Evolutionary conservation across 2,797 vertebrate genomes (phyloP), one percentile per base, ranked within the genome.

Genomic region (Cyprinella venusta): DNA sequence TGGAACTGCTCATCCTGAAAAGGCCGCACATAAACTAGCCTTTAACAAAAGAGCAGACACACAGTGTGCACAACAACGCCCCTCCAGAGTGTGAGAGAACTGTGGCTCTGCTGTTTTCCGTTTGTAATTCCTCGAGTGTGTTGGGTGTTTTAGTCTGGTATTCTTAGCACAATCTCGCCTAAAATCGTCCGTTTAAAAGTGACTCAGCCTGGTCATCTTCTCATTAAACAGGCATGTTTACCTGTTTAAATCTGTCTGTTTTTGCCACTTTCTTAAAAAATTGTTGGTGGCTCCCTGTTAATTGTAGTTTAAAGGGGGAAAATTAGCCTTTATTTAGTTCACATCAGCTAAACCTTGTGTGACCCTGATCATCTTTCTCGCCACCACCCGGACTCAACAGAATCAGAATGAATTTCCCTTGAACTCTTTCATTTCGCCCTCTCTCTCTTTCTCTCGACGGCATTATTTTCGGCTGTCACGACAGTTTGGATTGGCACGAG

Each of bases 21-120:
- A 87, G 86, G 82, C 86, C 81, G 74, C 82, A 87, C 79, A 88
- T 85, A 88, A 87, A 90, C 84, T 86, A 84, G 78, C 71, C 72
- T 86, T 87, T 80, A 82, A 82, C 85, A 85, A 86, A 88, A 84
- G 82, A 85, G 70, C 74, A 54, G 65, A 80, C 70, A 64, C 70
- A 63, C 78, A 81, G 56, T 59, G 77, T 59, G 68, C 85, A 78
- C 84, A 70, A 68, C 75, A 61, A 63, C 30, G 5, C 45, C 45
- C 52, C 36, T 48, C 15, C 33, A 12, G 38, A 65, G 67, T 61
- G 52, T 63, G 45, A 36, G 68, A 74, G 69, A 79, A 64, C 59
- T 16, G 30, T 79, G 64, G 36, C 24, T 8, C 10, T 40, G 36
- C 16, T 30, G 36, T 16, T 21, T 83, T 33, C 4, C 26, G 12